These are phyloP conservation scores for Norana najaformis DNA, from an alignment of 2,888 invertebrate species.

Conservation along the genomic window DNA sequence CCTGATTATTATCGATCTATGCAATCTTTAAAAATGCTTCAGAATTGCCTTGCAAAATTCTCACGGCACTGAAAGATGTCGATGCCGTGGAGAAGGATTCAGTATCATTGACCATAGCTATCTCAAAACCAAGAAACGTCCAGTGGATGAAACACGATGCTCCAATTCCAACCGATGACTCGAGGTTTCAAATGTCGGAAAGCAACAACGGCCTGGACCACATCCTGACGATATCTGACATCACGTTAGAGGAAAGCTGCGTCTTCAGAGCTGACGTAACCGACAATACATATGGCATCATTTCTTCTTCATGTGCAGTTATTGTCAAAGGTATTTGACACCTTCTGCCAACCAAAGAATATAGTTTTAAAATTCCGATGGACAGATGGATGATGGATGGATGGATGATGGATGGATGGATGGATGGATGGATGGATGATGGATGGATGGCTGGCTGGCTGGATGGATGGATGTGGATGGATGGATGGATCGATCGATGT, in stretches of 20 bases:
- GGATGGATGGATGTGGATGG: too few species aligned
- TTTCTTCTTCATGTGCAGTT: slow-evolving; percentile 21
- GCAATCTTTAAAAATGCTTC: background rate
- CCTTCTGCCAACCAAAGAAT: background rate
- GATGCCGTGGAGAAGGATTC: slow-evolving; percentile 43
- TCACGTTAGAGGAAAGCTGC: slow-evolving; percentile 75
- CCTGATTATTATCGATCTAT: background rate
- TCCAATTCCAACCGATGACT: slow-evolving; percentile 66
- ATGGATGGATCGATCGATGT: too few species aligned
- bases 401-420: background rate
- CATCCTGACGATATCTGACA: slow-evolving; percentile 79
- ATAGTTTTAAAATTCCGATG: background rate
- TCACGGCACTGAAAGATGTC: slow-evolving; percentile 29
- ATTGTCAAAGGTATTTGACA: slow-evolving; percentile 34
- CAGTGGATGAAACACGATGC: slow-evolving; percentile 69
- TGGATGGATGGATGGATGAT: background rate
- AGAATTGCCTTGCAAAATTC: background rate
- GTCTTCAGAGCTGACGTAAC: slow-evolving; percentile 41
- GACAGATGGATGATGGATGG: background rate
- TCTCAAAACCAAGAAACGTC: slow-evolving; percentile 79
- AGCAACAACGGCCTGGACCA: slow-evolving; percentile 48
- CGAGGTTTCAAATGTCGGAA: slow-evolving; percentile 39
- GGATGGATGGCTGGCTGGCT: too few species aligned
- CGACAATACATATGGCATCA: slow-evolving; percentile 71
- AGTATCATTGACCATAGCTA: slow-evolving; percentile 68